Evolutionary conservation across 2,797 vertebrate species (phyloP), one percentile per base, ranked within the genome.

Genomic region (Coccyzus lansbergi): DNA sequence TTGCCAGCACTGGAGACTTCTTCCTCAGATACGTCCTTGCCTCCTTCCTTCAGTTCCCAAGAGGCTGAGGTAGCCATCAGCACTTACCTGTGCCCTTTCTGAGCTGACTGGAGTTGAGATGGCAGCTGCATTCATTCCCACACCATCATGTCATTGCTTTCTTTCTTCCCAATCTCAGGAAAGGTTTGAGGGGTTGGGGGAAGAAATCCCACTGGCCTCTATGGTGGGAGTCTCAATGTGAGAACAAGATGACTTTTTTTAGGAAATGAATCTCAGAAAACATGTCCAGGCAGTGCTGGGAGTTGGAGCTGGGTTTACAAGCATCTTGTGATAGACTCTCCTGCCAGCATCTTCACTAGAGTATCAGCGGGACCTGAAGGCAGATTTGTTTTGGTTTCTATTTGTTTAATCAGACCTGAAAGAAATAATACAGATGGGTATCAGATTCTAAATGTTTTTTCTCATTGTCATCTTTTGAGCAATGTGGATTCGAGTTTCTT

Each of bases 371-470:
- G 34, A 55, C 48, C 48, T 60, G n/a, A 58, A 90, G 88, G 46
- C 33, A 91, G 64, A 17, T 40, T 83, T 0, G 0, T 25, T 94
- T 93, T 86, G 52, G 5, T 91, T 91, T 87, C 36, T 68, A 56
- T 74, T 70, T 94, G 21, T 75, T 95, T 86, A 85, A 80, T 68
- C 49, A 67, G 69, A 83, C 38, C 46, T 71, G 72, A 65, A 83
- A 83, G 68, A 94, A 91, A 74, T 89, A 92, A 86, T 83, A 72
- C 71, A 92, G 68, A 42, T 87, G 65, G 15, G 29, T 74, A 94
- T 92, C 68, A 76, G 80, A n/a, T 48, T 91, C n/a, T 65, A 63
- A 81, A 65, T 53, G 20, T 17, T 81, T 91, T 88, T 89, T 64
- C 52, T 78, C 65, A 21, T 88, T 87, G 58, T 68, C 42, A 71